These are phyloP conservation scores for Zaprionus ghesquierei DNA, from an alignment of 1,140 invertebrate genomes.

Conservation along the genomic window DNA sequence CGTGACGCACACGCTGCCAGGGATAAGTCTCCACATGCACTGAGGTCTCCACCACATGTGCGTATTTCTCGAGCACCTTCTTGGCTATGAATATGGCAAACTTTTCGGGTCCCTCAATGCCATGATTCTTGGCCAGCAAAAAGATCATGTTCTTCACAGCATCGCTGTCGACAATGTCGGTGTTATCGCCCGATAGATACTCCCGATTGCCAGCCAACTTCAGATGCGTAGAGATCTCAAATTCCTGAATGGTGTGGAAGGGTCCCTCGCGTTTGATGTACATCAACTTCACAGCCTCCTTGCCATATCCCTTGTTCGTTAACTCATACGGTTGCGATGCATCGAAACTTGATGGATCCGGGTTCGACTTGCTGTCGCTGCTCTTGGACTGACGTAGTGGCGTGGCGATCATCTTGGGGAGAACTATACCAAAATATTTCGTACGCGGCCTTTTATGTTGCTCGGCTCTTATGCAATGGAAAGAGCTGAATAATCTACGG, in stretches of 20 bases:
- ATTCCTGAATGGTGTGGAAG: slow-evolving; percentile 87
- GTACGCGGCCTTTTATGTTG: not conserved
- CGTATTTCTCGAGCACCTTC: slow-evolving; percentile 89
- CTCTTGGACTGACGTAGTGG: not conserved
- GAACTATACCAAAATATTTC: not conserved
- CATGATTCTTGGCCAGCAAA: slow-evolving; percentile 89
- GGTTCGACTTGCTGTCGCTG: not conserved
- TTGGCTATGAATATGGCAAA: slow-evolving; percentile 87
- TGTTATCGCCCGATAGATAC: slow-evolving; percentile 85
- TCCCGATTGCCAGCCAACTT: slow-evolving; percentile 87
- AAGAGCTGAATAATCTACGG: not conserved
- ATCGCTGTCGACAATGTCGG: slow-evolving; percentile 89
- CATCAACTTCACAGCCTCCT: slow-evolving; percentile 88
- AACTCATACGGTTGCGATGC: slow-evolving; percentile 83
- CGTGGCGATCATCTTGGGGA: not conserved
- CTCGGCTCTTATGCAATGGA: not conserved
- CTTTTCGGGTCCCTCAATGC: slow-evolving; percentile 88
- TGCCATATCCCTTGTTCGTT: slow-evolving; percentile 88
- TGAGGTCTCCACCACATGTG: slow-evolving; percentile 87
- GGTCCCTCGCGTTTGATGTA: slow-evolving; percentile 87
- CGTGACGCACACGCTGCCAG: slow-evolving; percentile 87
- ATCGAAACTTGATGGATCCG: not conserved
- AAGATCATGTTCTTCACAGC: slow-evolving; percentile 92
- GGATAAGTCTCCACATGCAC: slow-evolving; percentile 88
- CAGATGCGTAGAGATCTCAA: slow-evolving; percentile 88